Percentiles rank a stretch among this genome's conserved stretches.
Conservation (phyloP, 2,888 invertebrate species). For the Cyclophora albipunctata region DNA sequence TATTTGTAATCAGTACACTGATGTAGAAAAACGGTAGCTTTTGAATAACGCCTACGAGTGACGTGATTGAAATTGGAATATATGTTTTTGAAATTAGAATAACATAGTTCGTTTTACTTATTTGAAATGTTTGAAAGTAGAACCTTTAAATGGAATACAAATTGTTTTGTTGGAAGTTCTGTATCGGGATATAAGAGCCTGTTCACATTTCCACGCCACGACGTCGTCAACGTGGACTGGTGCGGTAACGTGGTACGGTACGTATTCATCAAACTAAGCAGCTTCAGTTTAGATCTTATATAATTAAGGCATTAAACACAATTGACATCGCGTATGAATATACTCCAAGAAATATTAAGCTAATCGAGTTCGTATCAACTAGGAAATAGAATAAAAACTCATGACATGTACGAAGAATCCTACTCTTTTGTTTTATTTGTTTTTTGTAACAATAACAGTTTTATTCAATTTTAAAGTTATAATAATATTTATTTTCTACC, state of each 20-base stretch:
- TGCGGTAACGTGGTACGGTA: too few species aligned
- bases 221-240: too few species aligned
- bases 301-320: not conserved
- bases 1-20: slow-evolving; percentile 48
- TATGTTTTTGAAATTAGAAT: slow-evolving; percentile 11
- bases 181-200: too few species aligned
- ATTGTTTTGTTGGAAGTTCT: too few species aligned
- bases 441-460: too few species aligned
- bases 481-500: too few species aligned
- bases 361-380: slow-evolving; percentile 1
- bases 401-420: slow-evolving; percentile 15
- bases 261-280: too few species aligned
- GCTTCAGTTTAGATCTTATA: too few species aligned
- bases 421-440: slow-evolving; percentile 5
- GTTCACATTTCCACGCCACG: too few species aligned
- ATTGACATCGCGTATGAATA: slow-evolving; percentile 6
- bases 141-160: too few species aligned
- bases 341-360: not conserved
- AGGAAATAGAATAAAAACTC: slow-evolving; percentile 14
- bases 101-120: not conserved
- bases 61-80: slow-evolving; percentile 55
- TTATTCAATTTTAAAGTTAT: too few species aligned
- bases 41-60: slow-evolving; percentile 52
- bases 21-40: slow-evolving; percentile 56
- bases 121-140: too few species aligned